Base-by-base conservation (phyloP, 1,140 invertebrate species). In the Scaptomyza pallida region DNA sequence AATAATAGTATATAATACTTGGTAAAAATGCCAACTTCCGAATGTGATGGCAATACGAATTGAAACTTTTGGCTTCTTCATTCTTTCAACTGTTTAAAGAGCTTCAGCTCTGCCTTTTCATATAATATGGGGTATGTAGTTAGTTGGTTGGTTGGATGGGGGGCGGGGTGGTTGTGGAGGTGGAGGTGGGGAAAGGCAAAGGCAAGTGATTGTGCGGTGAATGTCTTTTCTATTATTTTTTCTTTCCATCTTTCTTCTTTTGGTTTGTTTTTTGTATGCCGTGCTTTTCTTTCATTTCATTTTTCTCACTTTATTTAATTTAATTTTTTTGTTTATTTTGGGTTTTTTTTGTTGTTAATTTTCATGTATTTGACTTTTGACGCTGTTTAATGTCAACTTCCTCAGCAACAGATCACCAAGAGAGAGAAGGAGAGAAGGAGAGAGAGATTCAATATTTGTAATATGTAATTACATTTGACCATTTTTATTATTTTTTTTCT, bases 1-100 rank as follows among this genome's bases (percentile, higher is more conserved):
- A 82, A 82, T 82, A 82, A 82, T 82, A 82, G 70, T 74, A 83
- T 64, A 82, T 78, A 81, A 78, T 82, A 78, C 78, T 78, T 71
- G 65, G 35, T 78, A 72, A 78, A 81, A 81, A 81, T 78, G 78
- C 74, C 79, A 65, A 82, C 78, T 82, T 82, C 78, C 78, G 75
- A 82, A 77, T 67, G n/a, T n/a, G 69, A 77, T 74, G 69, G 35
- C 71, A 67, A 47, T 41, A 12, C 40, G 54, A 56, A 30, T n/a
- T 37, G 37, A 47, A 17, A 19, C 50, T 40, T n/a, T 15, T 44
- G 8, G n/a, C 21, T 37, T 17, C 73, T 77, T 62, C 73, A 81
- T 77, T 81, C 81, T 64, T 73, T 57, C 55, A 55, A 78, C 78
- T 82, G 82, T 82, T 82, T 73, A 82, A 82, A 74, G 35, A 37